phyloP scores from a whole-genome alignment of 2,888 invertebrate genomes.

The Caenorhabditis sp. region DNA sequence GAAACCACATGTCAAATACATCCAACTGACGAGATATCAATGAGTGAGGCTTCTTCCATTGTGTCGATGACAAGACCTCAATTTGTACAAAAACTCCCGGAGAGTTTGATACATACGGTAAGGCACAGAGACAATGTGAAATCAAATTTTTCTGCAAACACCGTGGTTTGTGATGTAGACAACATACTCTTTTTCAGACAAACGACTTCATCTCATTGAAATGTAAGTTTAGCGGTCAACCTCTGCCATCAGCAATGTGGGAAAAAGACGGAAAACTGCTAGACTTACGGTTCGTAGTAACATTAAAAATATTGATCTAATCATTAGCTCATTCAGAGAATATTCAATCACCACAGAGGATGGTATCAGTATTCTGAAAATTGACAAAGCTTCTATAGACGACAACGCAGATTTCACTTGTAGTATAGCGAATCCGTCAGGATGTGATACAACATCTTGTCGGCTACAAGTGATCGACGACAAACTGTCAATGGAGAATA shows the following conservation, averaged over 20 bases:
- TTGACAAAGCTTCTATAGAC: slow-evolving; percentile 76
- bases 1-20: slow-evolving; percentile 32
- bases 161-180: too few species aligned
- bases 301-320: not conserved
- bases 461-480: slow-evolving; percentile 55
- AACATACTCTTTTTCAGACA: slow-evolving; percentile 5
- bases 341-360: slow-evolving; percentile 64
- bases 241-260: slow-evolving; percentile 59
- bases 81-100: slow-evolving; percentile 42
- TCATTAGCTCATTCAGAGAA: slow-evolving; percentile 36
- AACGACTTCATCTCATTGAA: slow-evolving; percentile 47
- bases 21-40: slow-evolving; percentile 27
- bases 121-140: too few species aligned
- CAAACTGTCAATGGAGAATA: slow-evolving; percentile 41
- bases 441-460: slow-evolving; percentile 79
- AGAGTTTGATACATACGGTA: slow-evolving; percentile 16
- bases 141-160: too few species aligned
- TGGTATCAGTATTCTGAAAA: slow-evolving; percentile 60
- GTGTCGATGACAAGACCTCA: slow-evolving; percentile 23
- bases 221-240: slow-evolving; percentile 56
- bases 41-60: slow-evolving; percentile 30
- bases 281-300: slow-evolving; percentile 37
- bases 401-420: slow-evolving; percentile 83
- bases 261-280: slow-evolving; percentile 53
- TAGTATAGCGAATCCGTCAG: slow-evolving; percentile 83